Evolutionary conservation across 2,113 vertebrate species (phyloP).

Genomic region (Hemiprocne comata): DNA sequence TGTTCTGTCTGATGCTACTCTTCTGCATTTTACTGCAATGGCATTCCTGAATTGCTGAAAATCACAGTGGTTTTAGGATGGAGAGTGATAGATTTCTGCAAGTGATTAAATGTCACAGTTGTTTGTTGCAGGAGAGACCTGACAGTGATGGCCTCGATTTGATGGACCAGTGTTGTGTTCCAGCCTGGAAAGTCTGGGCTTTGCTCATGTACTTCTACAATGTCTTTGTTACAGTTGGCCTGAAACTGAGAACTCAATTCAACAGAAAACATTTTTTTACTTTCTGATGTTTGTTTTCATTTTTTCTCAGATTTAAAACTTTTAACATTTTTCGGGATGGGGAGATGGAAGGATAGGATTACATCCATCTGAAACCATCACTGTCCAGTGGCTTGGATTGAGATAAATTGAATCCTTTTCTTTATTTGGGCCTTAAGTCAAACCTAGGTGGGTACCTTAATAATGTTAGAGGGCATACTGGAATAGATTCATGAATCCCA

Average conservation of each 20-base stretch:
- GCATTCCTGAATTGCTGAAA: neutral
- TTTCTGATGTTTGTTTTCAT: conserved; percentile 66
- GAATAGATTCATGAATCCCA: neutral
- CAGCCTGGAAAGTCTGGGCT: conserved; percentile 27
- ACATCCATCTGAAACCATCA: neutral
- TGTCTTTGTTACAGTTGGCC: conserved; percentile 62
- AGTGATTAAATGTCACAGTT: neutral
- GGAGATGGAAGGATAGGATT: conserved; percentile 20
- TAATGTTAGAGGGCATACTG: neutral
- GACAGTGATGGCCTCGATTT: neutral
- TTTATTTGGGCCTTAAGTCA: conserved; percentile 30
- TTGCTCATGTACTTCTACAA: conserved; percentile 7
- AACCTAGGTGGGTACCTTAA: conserved; percentile 31
- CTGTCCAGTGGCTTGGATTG: conserved; percentile 50
- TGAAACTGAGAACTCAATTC: neutral
- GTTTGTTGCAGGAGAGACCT: neutral
- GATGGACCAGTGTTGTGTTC: neutral
- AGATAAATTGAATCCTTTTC: conserved; percentile 13
- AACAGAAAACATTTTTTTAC: conserved; percentile 49
- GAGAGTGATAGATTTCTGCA: neutral
- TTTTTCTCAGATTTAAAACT: conserved; percentile 54
- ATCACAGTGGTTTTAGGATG: neutral
- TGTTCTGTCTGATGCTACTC: neutral
- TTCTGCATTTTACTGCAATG: neutral
- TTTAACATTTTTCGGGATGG: conserved; percentile 28